phyloP scores from a whole-genome alignment of 2,888 invertebrate genomes.

The Uropetala carovei region DNA sequence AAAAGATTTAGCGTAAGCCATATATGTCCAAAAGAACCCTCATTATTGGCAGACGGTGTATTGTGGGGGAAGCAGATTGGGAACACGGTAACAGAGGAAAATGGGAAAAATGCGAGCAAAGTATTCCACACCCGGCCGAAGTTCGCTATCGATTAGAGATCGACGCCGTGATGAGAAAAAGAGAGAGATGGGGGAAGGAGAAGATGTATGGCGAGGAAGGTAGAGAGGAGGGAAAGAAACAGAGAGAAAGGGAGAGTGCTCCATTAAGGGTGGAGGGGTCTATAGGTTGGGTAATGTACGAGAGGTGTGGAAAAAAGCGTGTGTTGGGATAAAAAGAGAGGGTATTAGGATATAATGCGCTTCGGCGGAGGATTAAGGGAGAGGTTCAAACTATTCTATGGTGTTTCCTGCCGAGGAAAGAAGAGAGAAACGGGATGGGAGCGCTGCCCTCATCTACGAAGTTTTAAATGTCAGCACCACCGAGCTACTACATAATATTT shows the following conservation, averaged over 20 bases:
- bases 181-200: not conserved
- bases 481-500: too few relatives aligned
- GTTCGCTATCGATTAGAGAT: conserved; percentile 43
- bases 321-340: not conserved
- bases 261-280: too few relatives aligned
- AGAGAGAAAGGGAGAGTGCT: not conserved
- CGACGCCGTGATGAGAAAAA: conserved; percentile 14
- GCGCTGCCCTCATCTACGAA: too few relatives aligned
- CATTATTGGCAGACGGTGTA: not conserved
- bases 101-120: not conserved
- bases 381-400: too few relatives aligned
- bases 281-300: too few relatives aligned
- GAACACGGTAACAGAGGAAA: not conserved
- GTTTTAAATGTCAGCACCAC: too few relatives aligned
- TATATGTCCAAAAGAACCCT: not conserved
- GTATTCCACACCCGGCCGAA: not conserved
- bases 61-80: not conserved
- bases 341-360: not conserved
- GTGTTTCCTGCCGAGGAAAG: too few relatives aligned
- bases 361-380: too few relatives aligned
- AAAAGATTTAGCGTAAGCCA: not conserved
- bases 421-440: too few relatives aligned
- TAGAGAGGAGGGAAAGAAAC: not conserved
- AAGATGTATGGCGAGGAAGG: not conserved
- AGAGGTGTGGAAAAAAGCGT: not conserved